Evolutionary conservation across 2,113 vertebrate species (phyloP), one percentile per base, ranked within the genome.

Genomic region (Pomatorhinus ruficollis): DNA sequence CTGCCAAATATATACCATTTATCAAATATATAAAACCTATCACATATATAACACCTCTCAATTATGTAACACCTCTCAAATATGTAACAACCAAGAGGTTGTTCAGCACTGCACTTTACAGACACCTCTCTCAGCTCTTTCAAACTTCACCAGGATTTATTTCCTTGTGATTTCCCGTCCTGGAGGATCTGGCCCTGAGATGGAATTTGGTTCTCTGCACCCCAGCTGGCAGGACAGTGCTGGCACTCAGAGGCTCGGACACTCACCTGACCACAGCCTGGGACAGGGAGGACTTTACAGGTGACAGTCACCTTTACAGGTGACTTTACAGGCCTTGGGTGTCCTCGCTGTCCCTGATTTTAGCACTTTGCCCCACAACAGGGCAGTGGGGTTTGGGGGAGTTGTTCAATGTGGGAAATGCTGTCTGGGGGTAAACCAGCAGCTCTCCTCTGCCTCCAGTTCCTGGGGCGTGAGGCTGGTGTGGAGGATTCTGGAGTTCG

Each of bases 331-430:
- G 24, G 31, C 11, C 35, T 18, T 44, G 28, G 5, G 21, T 44
- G 61, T 12, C 61, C 42, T 75, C 27, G 27, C 44, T 87, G 49
- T 17, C 35, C 39, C 70, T 22, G 27, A 12, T 31, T 81, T 45
- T 64, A 60, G 22, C 52, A 42, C 63, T 24, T 44, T 57, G 57
- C 11, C 8, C 24, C 42, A 28, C 1, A 75, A 50, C 28, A 44
- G 9, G 2, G 15, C 24, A 19, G 23, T 17, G 40, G 42, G 15
- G 13, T 35, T 33, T 39, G 15, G 11, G 42, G 23, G 44, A 42
- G 74, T 23, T 25, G 24, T 63, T 31, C 47, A 20, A 11, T 0
- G 0, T 44, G 44, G 50, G 44, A 82, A 2, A 11, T 72, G 10
- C 25, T 71, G 23, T 22, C 1, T 6, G 3, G 6, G 15, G 24